Evolutionary conservation across 2,113 vertebrate genomes (phyloP).

Genomic region (Protobothrops mucrosquamatus): DNA sequence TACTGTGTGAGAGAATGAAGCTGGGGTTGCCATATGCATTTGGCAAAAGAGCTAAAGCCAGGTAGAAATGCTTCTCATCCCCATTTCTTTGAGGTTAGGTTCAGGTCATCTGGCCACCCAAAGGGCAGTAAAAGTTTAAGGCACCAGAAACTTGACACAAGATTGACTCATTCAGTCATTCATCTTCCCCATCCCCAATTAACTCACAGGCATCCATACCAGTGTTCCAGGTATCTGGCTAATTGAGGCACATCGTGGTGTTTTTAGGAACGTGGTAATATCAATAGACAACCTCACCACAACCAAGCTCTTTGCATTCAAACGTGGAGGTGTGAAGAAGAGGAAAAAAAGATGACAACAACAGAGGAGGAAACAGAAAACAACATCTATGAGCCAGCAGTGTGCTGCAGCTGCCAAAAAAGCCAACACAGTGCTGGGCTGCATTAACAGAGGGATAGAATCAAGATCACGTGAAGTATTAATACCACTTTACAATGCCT

Average conservation of each 20-base stretch:
- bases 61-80: neutral
- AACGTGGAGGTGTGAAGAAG: neutral
- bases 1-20: neutral
- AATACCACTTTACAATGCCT: too few species aligned
- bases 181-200: neutral
- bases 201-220: neutral
- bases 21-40: neutral
- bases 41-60: neutral
- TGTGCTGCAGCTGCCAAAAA: too few species aligned
- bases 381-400: too few species aligned
- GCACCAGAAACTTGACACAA: neutral
- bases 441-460: too few species aligned
- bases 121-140: neutral
- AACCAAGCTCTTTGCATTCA: neutral
- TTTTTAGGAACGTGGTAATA: neutral
- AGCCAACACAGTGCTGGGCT: too few species aligned
- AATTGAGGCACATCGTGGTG: neutral
- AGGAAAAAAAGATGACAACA: neutral
- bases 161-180: neutral
- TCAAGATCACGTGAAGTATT: too few species aligned
- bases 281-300: neutral
- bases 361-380: neutral
- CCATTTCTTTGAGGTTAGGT: neutral
- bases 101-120: neutral
- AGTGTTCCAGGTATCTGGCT: neutral